These are phyloP conservation scores for Cassiopea xamachana DNA, from an alignment of 30 jellyfish, hydroid and myxozoan species.

Conservation along the genomic window DNA sequence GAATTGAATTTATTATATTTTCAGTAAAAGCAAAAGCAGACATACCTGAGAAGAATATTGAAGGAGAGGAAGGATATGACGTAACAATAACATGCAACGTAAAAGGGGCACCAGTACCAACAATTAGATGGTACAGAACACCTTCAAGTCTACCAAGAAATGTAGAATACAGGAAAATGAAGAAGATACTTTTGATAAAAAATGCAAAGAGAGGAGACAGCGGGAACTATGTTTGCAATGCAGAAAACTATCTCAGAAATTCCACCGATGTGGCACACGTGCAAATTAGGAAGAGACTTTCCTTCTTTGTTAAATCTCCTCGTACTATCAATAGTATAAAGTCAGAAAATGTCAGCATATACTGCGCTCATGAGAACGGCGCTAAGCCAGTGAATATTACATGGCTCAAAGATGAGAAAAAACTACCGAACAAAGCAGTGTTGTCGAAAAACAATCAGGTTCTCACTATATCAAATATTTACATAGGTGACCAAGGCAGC, in stretches of 20 bases:
- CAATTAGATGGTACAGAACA: not conserved
- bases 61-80: constrained; percentile 37
- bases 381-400: constrained; percentile 7
- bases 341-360: not conserved
- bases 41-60: not conserved
- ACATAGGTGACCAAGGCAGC: not conserved
- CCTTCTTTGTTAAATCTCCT: constrained; percentile 21
- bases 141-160: not conserved
- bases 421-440: not conserved
- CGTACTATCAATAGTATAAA: not conserved
- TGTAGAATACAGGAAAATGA: not conserved
- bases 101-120: constrained; percentile 28
- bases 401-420: constrained; percentile 20
- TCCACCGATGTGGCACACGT: constrained; percentile 5
- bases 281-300: not conserved
- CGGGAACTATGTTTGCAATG: constrained; percentile 41
- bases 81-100: constrained; percentile 11
- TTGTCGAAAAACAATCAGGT: not conserved
- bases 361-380: constrained; percentile 21
- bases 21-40: constrained; percentile 43
- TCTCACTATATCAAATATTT: not conserved
- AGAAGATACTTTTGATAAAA: not conserved
- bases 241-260: constrained; percentile 3
- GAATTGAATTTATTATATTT: not conserved
- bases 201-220: not conserved